Conservation (phyloP, 2,888 invertebrate genomes). For the Caenorhabditis afra region DNA sequence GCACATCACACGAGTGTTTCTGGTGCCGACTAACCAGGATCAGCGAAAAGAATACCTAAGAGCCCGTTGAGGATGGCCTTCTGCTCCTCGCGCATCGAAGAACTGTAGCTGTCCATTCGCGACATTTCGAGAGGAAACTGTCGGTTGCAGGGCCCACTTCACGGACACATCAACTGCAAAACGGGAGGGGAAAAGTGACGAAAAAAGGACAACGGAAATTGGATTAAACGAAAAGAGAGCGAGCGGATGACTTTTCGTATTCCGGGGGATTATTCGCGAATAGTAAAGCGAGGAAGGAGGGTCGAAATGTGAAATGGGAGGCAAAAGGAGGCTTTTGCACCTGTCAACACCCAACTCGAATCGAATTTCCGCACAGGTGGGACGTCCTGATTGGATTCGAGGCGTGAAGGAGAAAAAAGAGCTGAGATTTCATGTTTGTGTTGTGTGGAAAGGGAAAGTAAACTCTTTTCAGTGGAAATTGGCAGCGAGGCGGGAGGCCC, state of each 20-base stretch:
- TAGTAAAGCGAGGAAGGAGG: neutral
- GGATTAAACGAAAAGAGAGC: constrained; percentile 7
- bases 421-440: constrained; percentile 44
- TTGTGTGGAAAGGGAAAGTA: constrained; percentile 21
- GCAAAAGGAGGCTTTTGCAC: neutral
- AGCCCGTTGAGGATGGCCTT: constrained; percentile 68
- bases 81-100: constrained; percentile 68
- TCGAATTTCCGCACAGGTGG: constrained; percentile 2
- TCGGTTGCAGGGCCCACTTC: neutral
- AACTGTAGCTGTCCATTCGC: constrained; percentile 65
- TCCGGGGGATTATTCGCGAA: too few species aligned
- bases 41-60: constrained; percentile 65
- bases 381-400: constrained; percentile 22
- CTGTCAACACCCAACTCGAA: neutral
- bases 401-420: constrained; percentile 17
- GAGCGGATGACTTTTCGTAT: neutral
- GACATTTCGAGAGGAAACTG: constrained; percentile 44
- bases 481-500: neutral
- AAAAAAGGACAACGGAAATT: constrained; percentile 33
- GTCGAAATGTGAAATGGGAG: neutral
- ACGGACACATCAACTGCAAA: constrained; percentile 36
- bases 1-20: neutral
- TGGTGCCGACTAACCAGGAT: constrained; percentile 48
- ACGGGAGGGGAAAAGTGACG: constrained; percentile 2
- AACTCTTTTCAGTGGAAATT: constrained; percentile 27